Base-by-base conservation (phyloP, 2,797 vertebrate species). In the Falco cherrug region DNA sequence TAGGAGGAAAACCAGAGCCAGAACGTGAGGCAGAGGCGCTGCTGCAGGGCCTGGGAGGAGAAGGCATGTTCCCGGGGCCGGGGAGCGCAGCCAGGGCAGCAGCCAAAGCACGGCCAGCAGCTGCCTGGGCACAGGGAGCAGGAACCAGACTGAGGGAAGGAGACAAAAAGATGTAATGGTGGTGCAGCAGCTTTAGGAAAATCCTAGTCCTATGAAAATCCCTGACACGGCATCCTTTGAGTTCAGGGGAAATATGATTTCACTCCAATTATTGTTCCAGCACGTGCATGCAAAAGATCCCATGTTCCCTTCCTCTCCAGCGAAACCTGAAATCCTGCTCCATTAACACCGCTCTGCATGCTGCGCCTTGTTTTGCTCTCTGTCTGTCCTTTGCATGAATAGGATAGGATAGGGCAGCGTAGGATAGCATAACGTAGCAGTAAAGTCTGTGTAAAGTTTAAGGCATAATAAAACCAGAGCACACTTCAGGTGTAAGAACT, bases 61-160 rank as follows among this genome's bases (percentile, higher is more conserved):
- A 39, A 64, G 45, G 7, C 11, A 18, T 24, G 1, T 15, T 89
- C n/a, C 39, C 3, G 0, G 13, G 7, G 3, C 19, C 4, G 22
- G 16, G 54, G 13, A 91, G 19, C 33, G 50, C 26, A 6, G 25
- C 43, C 24, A 19, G 1, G 5, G 29, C 31, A 79, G 28, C 17
- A 87, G 26, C 14, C 74, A 47, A 53, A 86, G 64, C 14, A 10
- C 1, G 1, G 14, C 22, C 45, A 82, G 78, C 45, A 83, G 75
- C 41, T 78, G 56, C 43, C 41, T 84, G 47, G 43, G 47, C 28
- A 29, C 3, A 2, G 37, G 15, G n/a, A 80, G 15, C 16, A 71
- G 60, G 80, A 90, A 83, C 13, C 16, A 89, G 48, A 61, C 48
- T 1, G 11, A 21, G 10, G 8, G 31, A 83, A 65, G 57, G 18